Base-by-base conservation (phyloP, 2,113 vertebrate species). In the Uria aalge region DNA sequence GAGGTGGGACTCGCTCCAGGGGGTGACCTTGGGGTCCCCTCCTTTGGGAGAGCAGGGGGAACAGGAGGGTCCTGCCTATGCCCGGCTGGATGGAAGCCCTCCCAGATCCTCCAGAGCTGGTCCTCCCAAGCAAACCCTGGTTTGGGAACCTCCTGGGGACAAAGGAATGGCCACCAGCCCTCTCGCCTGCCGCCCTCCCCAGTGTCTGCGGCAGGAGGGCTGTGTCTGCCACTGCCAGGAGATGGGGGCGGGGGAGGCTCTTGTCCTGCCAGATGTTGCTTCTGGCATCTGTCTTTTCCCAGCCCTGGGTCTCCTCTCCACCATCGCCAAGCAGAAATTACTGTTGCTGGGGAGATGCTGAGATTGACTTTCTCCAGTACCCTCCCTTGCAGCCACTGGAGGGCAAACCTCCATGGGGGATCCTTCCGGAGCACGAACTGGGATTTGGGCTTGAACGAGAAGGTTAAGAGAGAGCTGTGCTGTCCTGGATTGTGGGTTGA, bases 161-260 rank as follows among this genome's bases (percentile, higher is more conserved):
- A 1, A 38, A 78, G 52, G 19, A n/a, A 18, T 2, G 14, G 55
- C 21, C 50, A 34, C 5, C 60, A 66, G 50, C 32, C 59, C 29
- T 52, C 59, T 59, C 0, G 0, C 2, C 45, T 8, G 7, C 29
- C 18, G 6, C 20, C 4, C 2, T 69, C 45, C 68, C 47, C 52
- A 21, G 18, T 2, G 1, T 21, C 38, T 60, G 36, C 43, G 48
- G 48, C 18, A 57, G 38, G 86, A 43, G 34, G 18, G 29, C 53
- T 9, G 4, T 5, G 5, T 52, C 55, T 77, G n/a, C 40, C 29
- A 27, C 43, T 56, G 18, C 45, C 53, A 74, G 64, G 11, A 78
- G 69, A 38, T 1, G 6, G 24, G 6, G 5, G 1, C 4, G 22
- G 6, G 5, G 18, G 29, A 38, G 26, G 24, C 26, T 71, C 11